phyloP scores from a whole-genome alignment of 2,113 vertebrate species.

The Gymnobelideus leadbeateri region DNA sequence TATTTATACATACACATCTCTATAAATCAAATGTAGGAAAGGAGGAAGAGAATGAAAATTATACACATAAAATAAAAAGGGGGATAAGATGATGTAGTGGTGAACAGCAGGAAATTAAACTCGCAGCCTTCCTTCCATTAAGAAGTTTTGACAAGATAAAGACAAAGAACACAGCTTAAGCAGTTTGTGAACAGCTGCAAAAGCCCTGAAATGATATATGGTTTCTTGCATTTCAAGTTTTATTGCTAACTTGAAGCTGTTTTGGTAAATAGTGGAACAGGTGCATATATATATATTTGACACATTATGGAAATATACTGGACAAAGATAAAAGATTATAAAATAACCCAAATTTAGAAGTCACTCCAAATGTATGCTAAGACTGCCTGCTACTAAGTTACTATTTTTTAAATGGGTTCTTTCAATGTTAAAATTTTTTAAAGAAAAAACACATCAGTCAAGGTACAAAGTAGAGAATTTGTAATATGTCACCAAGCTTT shows the following conservation, averaged over 20 bases:
- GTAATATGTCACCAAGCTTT: conserved; percentile 49
- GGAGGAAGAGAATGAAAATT: conserved; percentile 44
- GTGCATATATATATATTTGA: conserved; percentile 34
- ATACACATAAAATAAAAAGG: conserved; percentile 60
- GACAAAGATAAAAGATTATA: conserved; percentile 15
- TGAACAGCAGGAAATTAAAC: conserved; percentile 78
- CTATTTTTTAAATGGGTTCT: conserved; percentile 32
- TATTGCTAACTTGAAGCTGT: conserved; percentile 37
- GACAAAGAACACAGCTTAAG: conserved; percentile 58
- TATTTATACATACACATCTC: conserved; percentile 40
- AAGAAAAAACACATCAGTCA: conserved; percentile 23
- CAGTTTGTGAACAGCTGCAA: conserved; percentile 61
- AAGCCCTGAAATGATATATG: conserved; percentile 41
- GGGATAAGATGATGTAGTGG: conserved; percentile 41
- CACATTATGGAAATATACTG: conserved; percentile 18
- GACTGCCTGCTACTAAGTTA: conserved; percentile 26
- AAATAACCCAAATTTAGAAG: conserved; percentile 39
- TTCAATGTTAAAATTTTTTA: conserved; percentile 23
- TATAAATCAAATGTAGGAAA: conserved; percentile 65
- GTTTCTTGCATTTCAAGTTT: conserved; percentile 30
- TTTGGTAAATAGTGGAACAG: conserved; percentile 47
- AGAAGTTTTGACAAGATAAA: conserved; percentile 73
- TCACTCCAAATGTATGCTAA: conserved; percentile 8
- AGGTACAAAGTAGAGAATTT: conserved; percentile 17
- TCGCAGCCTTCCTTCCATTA: conserved; percentile 65